A percentile compares a stretch with the other conserved stretches of the same genome.
phyloP scores from a whole-genome alignment of 2,888 invertebrate species.

The Priapulus caudatus region DNA sequence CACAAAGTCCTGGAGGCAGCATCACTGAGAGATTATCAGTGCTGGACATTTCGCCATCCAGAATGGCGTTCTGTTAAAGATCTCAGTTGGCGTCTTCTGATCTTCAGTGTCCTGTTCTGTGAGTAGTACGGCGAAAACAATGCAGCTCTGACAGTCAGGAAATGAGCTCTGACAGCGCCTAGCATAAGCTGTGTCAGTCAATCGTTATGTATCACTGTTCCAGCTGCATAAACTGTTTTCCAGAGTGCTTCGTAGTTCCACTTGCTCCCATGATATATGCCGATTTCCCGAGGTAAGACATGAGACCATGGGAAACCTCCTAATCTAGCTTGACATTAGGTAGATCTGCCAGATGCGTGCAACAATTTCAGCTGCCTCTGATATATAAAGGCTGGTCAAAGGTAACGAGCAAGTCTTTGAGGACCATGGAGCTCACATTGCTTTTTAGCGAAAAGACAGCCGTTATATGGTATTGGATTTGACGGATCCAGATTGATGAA shows the following conservation, averaged over 20 bases:
- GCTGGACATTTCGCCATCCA: no score
- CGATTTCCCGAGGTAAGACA: conserved; percentile 18
- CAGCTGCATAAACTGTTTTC: conserved; percentile 16
- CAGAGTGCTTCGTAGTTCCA: conserved; percentile 19
- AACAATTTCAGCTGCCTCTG: conserved; percentile 17
- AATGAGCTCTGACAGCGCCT: conserved; percentile 18
- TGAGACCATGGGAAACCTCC: conserved; percentile 19
- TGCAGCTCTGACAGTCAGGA: no score
- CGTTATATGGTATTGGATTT: conserved; percentile 16
- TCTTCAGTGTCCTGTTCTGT: no score
- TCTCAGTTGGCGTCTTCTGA: no score
- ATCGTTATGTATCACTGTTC: conserved; percentile 16
- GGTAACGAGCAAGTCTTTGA: conserved; percentile 14
- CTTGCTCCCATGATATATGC: conserved; percentile 19
- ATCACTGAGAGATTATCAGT: no score
- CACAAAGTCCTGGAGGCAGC: no score
- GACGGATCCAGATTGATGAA: conserved; percentile 16
- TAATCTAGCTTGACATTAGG: conserved; percentile 12
- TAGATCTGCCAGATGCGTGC: conserved; percentile 10
- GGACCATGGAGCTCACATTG: neutral
- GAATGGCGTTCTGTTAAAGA: no score
- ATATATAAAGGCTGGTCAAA: conserved; percentile 18
- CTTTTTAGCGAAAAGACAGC: conserved; percentile 13
- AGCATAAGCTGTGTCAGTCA: conserved; percentile 18
- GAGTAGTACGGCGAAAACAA: no score